Evolutionary conservation across 92 coral and sea anemone species (phyloP), one percentile per base, ranked within the genome.

Genomic region (Nematostella vectensis): DNA sequence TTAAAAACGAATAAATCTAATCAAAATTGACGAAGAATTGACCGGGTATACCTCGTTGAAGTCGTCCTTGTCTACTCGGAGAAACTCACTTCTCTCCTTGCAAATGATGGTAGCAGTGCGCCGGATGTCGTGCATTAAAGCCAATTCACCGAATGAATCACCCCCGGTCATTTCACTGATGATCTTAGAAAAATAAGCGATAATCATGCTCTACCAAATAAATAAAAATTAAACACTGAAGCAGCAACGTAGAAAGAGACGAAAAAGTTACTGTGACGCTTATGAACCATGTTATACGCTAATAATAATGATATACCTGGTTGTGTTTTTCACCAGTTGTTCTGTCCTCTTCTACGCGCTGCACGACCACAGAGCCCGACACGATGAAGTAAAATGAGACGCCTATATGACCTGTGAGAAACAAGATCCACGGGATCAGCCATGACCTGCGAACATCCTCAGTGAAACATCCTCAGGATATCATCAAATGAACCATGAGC

Each of bases 111-210:
- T 93, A 3, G 99, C 96, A 15, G 96, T 80, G 33, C 99, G 59
- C 31, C 85, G 74, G 38, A 74, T 93, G 88, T 93, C 83, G 43
- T 93, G 96, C 43, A 93, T 84, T 49, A 91, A 71, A 25, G 99
- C 99, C 17, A 93, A 62, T 55, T 93, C 99, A 0, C 99, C 99
- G 58, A 93, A 93, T 3, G 99, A 80, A 45, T 87, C 99, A 21
- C 96, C 99, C 17, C 71, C 99, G 4, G 51, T 58, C 99, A 93
- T 86, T 58, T 93, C 96, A 31, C 96, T 96, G 20, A 93, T 78
- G 47, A 87, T 69, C 99, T 93, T 29, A 19, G 45, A 1, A 3
- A 29, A 31, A 58, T 38, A 36, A 2, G 23, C 13, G 2, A 31
- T 20, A 31, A 20, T n/a, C n/a, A n/a, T n/a, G n/a, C n/a, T n/a